Conservation (phyloP, 53 echinoderm and acorn worm genomes). For the Paracentrotus lividus region DNA sequence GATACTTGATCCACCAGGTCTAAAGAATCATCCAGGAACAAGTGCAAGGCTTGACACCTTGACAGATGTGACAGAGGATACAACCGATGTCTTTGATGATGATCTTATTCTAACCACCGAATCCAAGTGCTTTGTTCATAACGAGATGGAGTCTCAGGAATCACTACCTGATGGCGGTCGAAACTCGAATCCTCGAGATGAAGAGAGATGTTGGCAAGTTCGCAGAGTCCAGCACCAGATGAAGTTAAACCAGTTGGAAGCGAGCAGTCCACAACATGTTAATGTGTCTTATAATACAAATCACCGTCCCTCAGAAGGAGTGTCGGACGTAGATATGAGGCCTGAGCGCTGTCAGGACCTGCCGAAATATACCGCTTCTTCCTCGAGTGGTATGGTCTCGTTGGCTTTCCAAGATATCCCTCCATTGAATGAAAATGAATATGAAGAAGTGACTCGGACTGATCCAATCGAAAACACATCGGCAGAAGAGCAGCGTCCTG, state of each 20-base stretch:
- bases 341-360: background rate
- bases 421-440: background rate
- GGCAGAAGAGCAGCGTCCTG: background rate
- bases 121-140: background rate
- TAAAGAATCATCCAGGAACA: background rate
- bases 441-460: background rate
- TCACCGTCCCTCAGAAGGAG: background rate
- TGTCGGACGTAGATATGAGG: background rate
- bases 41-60: background rate
- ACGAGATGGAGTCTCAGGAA: no score
- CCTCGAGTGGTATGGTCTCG: background rate
- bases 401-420: background rate
- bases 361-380: background rate
- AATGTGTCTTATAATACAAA: conserved; percentile 20
- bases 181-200: background rate
- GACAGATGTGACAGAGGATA: background rate
- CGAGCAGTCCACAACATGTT: no score
- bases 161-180: no score
- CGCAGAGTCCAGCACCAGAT: background rate
- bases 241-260: background rate
- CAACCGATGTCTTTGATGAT: background rate
- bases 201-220: conserved; percentile 31
- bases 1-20: background rate
- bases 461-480: background rate
- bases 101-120: background rate